A percentile compares a stretch with the other conserved stretches of the same genome.
Conservation (phyloP, 2,888 invertebrate species). For the Folsomia manolachei region DNA sequence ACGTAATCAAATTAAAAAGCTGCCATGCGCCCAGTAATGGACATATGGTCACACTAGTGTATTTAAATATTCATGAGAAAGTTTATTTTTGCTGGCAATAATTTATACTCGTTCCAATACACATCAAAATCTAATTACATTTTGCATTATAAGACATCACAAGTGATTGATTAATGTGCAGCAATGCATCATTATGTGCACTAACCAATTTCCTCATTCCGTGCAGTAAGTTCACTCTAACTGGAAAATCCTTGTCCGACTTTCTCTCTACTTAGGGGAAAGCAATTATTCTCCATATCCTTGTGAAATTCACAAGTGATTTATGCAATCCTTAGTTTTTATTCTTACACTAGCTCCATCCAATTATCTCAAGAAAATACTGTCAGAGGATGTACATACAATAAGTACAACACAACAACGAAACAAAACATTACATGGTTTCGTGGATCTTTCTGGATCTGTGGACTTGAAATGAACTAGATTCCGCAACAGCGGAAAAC, state of each 20-base stretch:
- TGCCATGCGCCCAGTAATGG: too few species aligned
- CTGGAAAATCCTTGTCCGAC: background rate
- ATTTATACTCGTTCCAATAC: background rate
- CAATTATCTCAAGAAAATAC: background rate
- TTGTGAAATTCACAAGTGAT: background rate
- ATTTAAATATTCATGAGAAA: background rate
- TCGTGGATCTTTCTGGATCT: too few species aligned
- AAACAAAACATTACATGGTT: too few species aligned
- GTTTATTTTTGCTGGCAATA: background rate
- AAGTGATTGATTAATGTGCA: conserved; percentile 5
- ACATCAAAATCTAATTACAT: background rate
- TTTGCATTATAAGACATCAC: background rate
- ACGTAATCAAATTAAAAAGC: too few species aligned
- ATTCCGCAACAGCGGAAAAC: too few species aligned
- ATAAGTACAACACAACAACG: too few species aligned
- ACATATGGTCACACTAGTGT: too few species aligned
- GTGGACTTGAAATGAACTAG: too few species aligned
- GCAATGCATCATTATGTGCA: background rate
- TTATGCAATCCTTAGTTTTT: background rate
- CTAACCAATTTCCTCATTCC: too few species aligned
- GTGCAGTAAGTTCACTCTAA: too few species aligned
- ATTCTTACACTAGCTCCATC: background rate
- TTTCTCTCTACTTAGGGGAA: background rate
- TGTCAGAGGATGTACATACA: background rate
- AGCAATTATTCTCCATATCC: background rate